Conservation (phyloP, 2,113 vertebrate species). For the Phalacrocorax aristotelis region DNA sequence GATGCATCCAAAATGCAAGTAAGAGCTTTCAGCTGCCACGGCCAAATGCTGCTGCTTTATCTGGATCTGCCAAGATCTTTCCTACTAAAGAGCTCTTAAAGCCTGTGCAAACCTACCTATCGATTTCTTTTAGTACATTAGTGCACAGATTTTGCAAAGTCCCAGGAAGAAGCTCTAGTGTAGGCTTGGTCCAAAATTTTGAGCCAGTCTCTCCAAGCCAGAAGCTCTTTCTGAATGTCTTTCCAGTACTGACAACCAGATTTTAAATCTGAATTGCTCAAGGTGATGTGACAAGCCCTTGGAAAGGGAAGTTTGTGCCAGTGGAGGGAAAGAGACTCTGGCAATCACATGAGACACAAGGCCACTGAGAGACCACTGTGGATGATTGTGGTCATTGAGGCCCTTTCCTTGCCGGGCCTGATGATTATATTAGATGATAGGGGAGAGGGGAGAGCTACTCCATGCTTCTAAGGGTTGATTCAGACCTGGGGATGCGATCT, state of each 20-base stretch:
- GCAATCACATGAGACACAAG: background rate
- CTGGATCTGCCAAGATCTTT: background rate
- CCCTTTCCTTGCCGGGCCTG: background rate
- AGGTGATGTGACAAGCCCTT: background rate
- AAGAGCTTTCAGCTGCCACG: background rate
- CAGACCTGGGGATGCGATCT: fast-evolving
- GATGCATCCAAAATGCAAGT: background rate
- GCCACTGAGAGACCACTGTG: background rate
- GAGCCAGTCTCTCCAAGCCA: background rate
- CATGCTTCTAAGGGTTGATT: fast-evolving
- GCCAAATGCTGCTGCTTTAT: background rate
- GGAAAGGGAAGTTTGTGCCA: background rate
- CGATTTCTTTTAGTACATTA: background rate
- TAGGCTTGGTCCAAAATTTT: background rate
- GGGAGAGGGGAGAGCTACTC: background rate
- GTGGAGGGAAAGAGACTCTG: background rate
- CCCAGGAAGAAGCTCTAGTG: background rate
- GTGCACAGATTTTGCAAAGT: background rate
- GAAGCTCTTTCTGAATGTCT: background rate
- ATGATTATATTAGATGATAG: background rate
- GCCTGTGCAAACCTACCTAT: background rate
- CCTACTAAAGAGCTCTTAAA: background rate
- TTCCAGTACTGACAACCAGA: background rate
- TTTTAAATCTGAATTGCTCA: background rate
- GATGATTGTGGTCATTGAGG: background rate